Conservation (phyloP, 2,888 invertebrate species). For the Salpingus planirostris region DNA sequence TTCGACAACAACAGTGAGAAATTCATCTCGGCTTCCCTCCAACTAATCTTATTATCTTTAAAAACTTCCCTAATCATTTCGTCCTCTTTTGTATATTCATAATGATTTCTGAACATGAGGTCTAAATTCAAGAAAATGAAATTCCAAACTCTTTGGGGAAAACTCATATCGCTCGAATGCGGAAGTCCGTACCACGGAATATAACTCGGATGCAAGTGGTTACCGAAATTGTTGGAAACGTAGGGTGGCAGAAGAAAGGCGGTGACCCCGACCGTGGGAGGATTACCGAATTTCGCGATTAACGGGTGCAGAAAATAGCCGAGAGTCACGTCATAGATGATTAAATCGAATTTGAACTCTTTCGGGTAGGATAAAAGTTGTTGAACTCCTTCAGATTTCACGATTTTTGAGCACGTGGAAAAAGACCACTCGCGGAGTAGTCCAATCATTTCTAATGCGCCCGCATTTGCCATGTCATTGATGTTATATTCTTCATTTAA, state of each 20-base stretch:
- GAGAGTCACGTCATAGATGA: constrained; percentile 26
- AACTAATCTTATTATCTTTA: constrained; percentile 23
- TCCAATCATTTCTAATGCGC: too few species aligned
- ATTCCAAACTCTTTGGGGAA: constrained; percentile 22
- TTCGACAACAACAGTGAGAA: too few species aligned
- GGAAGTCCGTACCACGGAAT: constrained; percentile 20
- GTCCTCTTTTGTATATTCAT: constrained; percentile 12
- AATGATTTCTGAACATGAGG: constrained; percentile 8
- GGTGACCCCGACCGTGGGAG: constrained; percentile 14
- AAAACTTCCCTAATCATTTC: constrained; percentile 19
- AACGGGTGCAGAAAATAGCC: constrained; percentile 25
- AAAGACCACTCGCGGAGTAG: too few species aligned
- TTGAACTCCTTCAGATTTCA: too few species aligned
- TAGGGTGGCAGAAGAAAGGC: constrained; percentile 17
- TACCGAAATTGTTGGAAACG: constrained; percentile 21
- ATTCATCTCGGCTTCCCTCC: too few species aligned
- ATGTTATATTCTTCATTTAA: too few species aligned
- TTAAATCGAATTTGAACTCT: constrained; percentile 29
- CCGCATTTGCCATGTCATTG: too few species aligned
- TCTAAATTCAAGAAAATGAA: constrained; percentile 13
- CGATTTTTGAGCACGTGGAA: too few species aligned
- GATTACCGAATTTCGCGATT: constrained; percentile 25
- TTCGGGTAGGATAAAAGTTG: constrained; percentile 25
- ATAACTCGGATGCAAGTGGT: constrained; percentile 21
- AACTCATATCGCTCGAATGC: constrained; percentile 20